Conservation (phyloP, 2,888 invertebrate species). For the Nemotelus pantherinus region DNA sequence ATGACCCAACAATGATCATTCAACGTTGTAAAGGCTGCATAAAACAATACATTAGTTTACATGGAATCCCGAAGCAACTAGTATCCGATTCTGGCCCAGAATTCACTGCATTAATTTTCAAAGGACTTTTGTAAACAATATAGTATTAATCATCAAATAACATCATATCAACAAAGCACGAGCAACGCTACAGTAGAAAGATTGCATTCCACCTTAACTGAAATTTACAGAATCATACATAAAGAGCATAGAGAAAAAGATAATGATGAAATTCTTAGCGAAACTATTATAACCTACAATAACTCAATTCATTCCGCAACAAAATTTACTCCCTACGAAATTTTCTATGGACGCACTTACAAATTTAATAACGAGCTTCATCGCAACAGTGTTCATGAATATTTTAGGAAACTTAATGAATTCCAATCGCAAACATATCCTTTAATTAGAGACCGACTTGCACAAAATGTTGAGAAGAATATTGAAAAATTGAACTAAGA, state of each 20-base stretch:
- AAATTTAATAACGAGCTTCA: constrained; percentile 35
- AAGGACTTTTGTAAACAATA: constrained; percentile 47
- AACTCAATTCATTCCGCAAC: constrained; percentile 46
- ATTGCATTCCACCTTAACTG: constrained; percentile 47
- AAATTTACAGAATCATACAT: constrained; percentile 49
- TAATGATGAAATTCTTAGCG: constrained; percentile 47
- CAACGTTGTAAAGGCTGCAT: no score
- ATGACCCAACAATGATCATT: no score
- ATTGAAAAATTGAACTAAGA: constrained; percentile 27
- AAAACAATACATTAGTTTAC: no score
- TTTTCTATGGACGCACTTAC: constrained; percentile 27
- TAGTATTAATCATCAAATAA: constrained; percentile 45
- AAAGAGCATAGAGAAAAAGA: constrained; percentile 38
- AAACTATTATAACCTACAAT: constrained; percentile 45
- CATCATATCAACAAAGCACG: constrained; percentile 48
- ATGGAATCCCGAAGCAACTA: constrained; percentile 18
- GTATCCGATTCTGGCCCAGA: constrained; percentile 28
- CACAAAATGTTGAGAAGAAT: constrained; percentile 8
- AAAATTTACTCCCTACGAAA: constrained; percentile 42
- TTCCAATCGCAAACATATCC: constrained; percentile 39
- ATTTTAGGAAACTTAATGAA: constrained; percentile 39
- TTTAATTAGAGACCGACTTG: constrained; percentile 31
- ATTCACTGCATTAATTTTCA: constrained; percentile 48
- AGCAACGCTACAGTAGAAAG: constrained; percentile 49
- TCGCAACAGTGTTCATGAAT: constrained; percentile 31